Percentiles rank a stretch among this genome's conserved stretches.
phyloP scores from a whole-genome alignment of 2,888 invertebrate species.

The Drosophila gaucha region DNA sequence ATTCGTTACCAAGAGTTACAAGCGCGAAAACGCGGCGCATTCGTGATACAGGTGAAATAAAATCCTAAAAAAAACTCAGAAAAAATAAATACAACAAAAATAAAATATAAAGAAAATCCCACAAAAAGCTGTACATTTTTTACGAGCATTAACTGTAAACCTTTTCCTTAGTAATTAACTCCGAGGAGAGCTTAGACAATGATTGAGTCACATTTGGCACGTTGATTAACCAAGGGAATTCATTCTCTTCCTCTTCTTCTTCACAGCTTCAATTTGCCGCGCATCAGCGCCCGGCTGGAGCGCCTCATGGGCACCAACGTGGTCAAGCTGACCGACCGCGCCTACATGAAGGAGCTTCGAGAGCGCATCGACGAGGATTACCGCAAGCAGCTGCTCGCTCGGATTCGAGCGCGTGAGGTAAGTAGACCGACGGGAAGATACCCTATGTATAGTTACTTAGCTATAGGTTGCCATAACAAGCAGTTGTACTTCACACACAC shows the following conservation, averaged over 20 bases:
- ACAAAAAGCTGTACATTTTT: conserved; percentile 11
- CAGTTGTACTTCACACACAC: too few relatives aligned
- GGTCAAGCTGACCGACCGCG: conserved; percentile 88
- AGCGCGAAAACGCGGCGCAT: conserved; percentile 63
- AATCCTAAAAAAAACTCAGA: background rate
- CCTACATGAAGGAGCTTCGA: conserved; percentile 88
- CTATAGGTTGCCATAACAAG: too few relatives aligned
- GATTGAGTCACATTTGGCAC: conserved; percentile 11
- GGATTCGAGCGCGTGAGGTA: conserved; percentile 87
- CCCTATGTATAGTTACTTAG: background rate
- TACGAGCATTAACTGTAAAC: conserved; percentile 1
- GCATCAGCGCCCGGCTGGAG: conserved; percentile 84
- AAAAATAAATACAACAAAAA: conserved; percentile 6
- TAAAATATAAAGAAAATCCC: background rate
- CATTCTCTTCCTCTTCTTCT: conserved; percentile 1
- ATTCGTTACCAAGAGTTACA: conserved; percentile 79
- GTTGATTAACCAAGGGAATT: conserved; percentile 20
- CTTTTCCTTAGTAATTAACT: conserved; percentile 1
- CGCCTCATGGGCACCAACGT: conserved; percentile 86
- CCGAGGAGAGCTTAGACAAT: background rate
- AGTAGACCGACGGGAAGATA: conserved; percentile 52
- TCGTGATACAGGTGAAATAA: conserved; percentile 52
- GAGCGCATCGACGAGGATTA: conserved; percentile 87
- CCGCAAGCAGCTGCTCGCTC: conserved; percentile 86
- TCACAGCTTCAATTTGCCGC: conserved; percentile 83